These are phyloP conservation scores for Pteronura brasiliensis DNA, from an alignment of 2,113 vertebrate species.

Conservation along the genomic window DNA sequence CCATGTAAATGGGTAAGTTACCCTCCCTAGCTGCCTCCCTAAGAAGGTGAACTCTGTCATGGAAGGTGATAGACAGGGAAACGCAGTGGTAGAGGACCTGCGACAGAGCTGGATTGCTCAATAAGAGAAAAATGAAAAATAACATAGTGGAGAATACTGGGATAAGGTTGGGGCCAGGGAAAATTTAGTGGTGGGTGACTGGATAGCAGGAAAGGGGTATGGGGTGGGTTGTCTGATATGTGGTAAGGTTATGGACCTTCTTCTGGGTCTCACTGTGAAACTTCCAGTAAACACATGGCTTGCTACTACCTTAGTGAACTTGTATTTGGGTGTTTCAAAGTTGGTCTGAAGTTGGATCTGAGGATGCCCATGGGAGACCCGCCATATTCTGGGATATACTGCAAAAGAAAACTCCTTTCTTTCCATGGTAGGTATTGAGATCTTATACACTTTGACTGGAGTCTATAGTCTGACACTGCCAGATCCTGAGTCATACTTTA, in stretches of 20 bases:
- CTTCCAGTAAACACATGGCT: background rate
- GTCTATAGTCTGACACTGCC: too few relatives aligned
- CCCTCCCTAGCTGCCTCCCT: too few relatives aligned
- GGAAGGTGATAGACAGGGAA: background rate
- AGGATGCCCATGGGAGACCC: background rate
- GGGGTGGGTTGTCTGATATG: fast-evolving
- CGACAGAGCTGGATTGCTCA: background rate
- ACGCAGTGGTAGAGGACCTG: background rate
- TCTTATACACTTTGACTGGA: background rate
- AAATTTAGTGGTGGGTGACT: background rate
- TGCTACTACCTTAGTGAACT: background rate
- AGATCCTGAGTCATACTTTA: fast-evolving
- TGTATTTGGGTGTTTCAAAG: too few relatives aligned
- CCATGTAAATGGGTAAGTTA: background rate
- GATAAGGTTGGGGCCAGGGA: background rate
- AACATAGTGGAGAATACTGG: too few relatives aligned
- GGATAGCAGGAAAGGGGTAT: background rate
- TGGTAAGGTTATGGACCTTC: background rate
- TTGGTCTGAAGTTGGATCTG: background rate
- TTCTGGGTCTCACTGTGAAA: background rate
- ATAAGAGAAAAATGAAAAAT: background rate
- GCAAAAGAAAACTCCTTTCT: background rate
- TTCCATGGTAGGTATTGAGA: background rate
- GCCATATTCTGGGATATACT: too few relatives aligned
- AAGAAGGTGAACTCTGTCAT: background rate